These are phyloP conservation scores for Temnothorax ravouxi DNA, from an alignment of 2,888 invertebrate species.

Conservation along the genomic window DNA sequence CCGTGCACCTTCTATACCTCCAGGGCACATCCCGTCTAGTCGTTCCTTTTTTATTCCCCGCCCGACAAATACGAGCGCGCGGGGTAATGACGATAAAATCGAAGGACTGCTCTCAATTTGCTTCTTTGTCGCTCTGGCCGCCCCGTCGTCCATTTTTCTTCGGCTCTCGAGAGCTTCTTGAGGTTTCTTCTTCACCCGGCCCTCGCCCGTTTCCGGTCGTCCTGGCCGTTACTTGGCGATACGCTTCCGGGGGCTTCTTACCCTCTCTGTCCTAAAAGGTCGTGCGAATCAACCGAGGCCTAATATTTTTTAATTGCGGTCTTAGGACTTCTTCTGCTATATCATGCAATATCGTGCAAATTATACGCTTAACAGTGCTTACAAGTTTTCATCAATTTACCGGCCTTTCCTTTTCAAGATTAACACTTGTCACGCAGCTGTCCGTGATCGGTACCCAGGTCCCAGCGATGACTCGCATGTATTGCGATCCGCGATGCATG, in stretches of 20 bases:
- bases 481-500: slow-evolving; percentile 11
- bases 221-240: neutral
- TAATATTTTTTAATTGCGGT: neutral
- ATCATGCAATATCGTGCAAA: slow-evolving; percentile 3
- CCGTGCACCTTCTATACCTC: slow-evolving; percentile 14
- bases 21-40: slow-evolving; percentile 8
- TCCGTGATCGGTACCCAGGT: neutral
- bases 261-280: neutral
- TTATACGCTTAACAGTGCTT: neutral
- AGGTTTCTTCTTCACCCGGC: slow-evolving; percentile 15
- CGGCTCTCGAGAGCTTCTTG: neutral
- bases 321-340: neutral
- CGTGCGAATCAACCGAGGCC: neutral
- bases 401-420: neutral
- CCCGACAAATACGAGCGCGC: slow-evolving; percentile 24
- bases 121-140: slow-evolving; percentile 52
- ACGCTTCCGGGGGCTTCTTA: neutral
- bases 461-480: slow-evolving; percentile 7
- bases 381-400: neutral
- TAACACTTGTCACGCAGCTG: slow-evolving; percentile 16
- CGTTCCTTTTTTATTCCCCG: slow-evolving; percentile 35
- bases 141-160: slow-evolving; percentile 22
- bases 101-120: slow-evolving; percentile 45
- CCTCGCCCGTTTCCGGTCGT: slow-evolving; percentile 19
- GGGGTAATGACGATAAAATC: slow-evolving; percentile 49